These are phyloP conservation scores for Branchinecta sandiegonensis DNA, from an alignment of 2,888 invertebrate genomes.

Conservation along the genomic window DNA sequence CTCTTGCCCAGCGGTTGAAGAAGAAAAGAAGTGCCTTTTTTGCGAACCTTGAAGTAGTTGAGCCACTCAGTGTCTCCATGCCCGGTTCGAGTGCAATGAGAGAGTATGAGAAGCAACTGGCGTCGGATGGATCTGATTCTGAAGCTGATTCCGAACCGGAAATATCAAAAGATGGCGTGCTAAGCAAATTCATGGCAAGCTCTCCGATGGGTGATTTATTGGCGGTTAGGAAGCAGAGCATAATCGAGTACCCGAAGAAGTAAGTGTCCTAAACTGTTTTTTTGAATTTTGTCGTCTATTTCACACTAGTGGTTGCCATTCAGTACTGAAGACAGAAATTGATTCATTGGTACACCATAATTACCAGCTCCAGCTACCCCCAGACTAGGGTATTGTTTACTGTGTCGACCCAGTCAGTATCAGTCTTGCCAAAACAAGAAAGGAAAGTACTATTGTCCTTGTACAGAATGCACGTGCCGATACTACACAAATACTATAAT, in stretches of 20 bases:
- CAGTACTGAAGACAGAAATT: too few species aligned
- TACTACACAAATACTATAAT: too few species aligned
- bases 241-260: not conserved
- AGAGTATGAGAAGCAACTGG: not conserved
- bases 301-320: too few species aligned
- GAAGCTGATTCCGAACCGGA: not conserved
- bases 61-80: not conserved
- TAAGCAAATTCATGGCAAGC: not conserved
- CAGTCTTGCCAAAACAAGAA: too few species aligned
- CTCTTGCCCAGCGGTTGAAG: not conserved
- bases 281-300: too few species aligned
- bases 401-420: too few species aligned
- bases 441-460: too few species aligned
- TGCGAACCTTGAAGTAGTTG: not conserved
- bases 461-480: too few species aligned
- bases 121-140: not conserved
- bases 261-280: not conserved
- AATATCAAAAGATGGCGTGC: not conserved
- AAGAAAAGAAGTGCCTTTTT: conserved; percentile 15
- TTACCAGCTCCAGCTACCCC: too few species aligned
- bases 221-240: not conserved
- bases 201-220: not conserved
- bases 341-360: too few species aligned
- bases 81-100: not conserved
- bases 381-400: too few species aligned